Conservation (phyloP, 1,140 invertebrate species). For the Drepana arcuata region DNA sequence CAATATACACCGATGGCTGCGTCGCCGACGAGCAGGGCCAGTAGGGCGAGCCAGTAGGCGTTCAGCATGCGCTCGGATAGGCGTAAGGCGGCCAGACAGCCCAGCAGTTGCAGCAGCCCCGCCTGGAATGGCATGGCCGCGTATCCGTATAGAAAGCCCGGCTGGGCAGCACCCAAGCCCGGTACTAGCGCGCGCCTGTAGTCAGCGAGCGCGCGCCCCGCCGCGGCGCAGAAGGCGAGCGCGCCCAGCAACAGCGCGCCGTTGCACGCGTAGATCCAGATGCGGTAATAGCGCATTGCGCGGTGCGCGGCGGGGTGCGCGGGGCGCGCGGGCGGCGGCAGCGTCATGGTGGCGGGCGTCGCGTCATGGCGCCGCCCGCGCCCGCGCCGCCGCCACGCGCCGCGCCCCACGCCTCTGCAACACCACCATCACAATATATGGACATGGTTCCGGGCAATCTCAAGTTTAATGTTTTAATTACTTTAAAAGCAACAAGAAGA, state of each 20-base stretch:
- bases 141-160: slow-evolving; percentile 88
- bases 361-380: slow-evolving; percentile 61
- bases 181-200: slow-evolving; percentile 80
- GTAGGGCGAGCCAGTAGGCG: slow-evolving; percentile 87
- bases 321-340: slow-evolving; percentile 64
- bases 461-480: too few species aligned
- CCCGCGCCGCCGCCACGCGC: slow-evolving; percentile 66
- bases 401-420: slow-evolving; percentile 63
- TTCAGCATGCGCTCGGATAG: slow-evolving; percentile 87
- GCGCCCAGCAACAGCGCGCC: slow-evolving; percentile 86
- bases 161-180: slow-evolving; percentile 81
- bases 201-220: slow-evolving; percentile 81
- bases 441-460: too few species aligned
- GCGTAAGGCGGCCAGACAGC: slow-evolving; percentile 84
- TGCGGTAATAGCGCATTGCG: slow-evolving; percentile 83
- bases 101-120: slow-evolving; percentile 80
- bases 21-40: slow-evolving; percentile 87
- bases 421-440: slow-evolving; percentile 11
- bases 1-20: slow-evolving; percentile 88
- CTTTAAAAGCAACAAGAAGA: too few species aligned
- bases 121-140: slow-evolving; percentile 82
- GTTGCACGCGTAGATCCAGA: slow-evolving; percentile 95
- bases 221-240: slow-evolving; percentile 84
- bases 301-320: slow-evolving; percentile 60
- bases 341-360: slow-evolving; percentile 63